phyloP scores from a whole-genome alignment of 2,113 vertebrate species.

The Dasyornis broadbenti region DNA sequence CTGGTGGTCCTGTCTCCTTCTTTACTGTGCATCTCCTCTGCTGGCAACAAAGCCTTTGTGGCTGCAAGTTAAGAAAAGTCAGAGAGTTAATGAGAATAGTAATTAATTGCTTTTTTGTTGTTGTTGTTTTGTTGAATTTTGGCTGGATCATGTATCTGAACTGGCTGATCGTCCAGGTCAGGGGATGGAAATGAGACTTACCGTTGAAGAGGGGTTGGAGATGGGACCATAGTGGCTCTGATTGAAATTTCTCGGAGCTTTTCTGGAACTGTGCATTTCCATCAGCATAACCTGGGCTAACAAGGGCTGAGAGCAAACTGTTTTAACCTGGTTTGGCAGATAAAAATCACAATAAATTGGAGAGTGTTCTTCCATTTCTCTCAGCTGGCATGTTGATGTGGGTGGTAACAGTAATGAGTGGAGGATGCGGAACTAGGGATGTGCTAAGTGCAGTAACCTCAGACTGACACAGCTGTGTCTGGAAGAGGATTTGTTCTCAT shows the following conservation, averaged over 20 bases:
- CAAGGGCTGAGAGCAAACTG: not conserved
- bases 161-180: not conserved
- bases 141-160: not conserved
- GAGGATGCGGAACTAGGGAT: not conserved
- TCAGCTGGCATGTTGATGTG: not conserved
- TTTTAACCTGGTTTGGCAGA: not conserved
- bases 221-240: not conserved
- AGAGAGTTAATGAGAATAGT: not conserved
- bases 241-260: not conserved
- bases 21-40: not conserved
- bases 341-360: not conserved
- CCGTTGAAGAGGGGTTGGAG: not conserved
- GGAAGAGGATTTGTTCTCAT: not conserved
- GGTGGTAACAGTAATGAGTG: not conserved
- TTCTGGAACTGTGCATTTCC: not conserved
- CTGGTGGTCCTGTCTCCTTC: not conserved
- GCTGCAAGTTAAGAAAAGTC: not conserved
- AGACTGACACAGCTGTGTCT: not conserved
- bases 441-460: not conserved
- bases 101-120: not conserved
- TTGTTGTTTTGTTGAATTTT: conserved; percentile 22
- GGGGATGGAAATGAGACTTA: not conserved
- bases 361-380: not conserved
- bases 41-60: not conserved
- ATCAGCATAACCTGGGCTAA: not conserved